A percentile compares a stretch with the other conserved stretches of the same genome.
These are phyloP conservation scores for Coptotermes formosanus DNA, from an alignment of 1,140 invertebrate species.

Conservation along the genomic window DNA sequence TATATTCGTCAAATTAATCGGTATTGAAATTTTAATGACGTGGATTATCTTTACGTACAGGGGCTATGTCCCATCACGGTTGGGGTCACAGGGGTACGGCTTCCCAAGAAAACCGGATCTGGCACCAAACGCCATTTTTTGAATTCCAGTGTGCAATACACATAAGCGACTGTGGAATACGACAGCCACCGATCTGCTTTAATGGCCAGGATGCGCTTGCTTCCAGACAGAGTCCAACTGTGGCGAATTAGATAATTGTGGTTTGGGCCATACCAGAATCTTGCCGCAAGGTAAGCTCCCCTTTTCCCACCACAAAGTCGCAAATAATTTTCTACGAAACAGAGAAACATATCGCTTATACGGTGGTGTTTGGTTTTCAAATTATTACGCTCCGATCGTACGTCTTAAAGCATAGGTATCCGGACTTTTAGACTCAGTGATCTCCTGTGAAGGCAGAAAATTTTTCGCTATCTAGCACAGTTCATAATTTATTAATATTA, in stretches of 20 bases:
- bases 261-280: constrained; percentile 66
- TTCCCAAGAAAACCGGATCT: neutral
- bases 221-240: constrained; percentile 66
- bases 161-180: constrained; percentile 73
- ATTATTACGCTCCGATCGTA: too few relatives aligned
- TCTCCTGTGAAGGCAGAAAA: too few relatives aligned
- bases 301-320: too few relatives aligned
- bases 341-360: too few relatives aligned
- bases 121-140: neutral
- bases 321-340: too few relatives aligned
- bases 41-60: neutral
- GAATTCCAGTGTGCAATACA: neutral
- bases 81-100: neutral
- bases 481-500: too few relatives aligned
- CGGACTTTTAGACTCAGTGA: too few relatives aligned
- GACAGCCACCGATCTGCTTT: constrained; percentile 74
- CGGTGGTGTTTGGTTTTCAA: too few relatives aligned
- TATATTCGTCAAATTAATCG: too few relatives aligned
- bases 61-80: neutral
- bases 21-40: too few relatives aligned
- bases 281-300: neutral
- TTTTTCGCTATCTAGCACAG: too few relatives aligned
- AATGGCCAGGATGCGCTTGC: constrained; percentile 73
- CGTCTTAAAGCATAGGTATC: too few relatives aligned
- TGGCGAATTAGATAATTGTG: constrained; percentile 74